Evolutionary conservation across 2,888 invertebrate genomes (phyloP).

Genomic region (Caenorhabditis sp.): DNA sequence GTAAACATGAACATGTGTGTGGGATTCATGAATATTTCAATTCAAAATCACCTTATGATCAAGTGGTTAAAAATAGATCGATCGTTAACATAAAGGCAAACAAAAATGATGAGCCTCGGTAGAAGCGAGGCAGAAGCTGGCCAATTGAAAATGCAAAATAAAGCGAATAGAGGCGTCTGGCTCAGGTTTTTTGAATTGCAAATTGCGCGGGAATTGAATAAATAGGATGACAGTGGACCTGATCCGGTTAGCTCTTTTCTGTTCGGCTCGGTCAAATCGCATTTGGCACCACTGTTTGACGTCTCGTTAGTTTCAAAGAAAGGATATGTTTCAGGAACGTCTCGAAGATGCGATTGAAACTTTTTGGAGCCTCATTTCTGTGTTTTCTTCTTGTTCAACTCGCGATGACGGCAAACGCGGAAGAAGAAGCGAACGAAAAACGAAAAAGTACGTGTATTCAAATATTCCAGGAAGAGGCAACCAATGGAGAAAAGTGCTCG

Average conservation of each 20-base stretch:
- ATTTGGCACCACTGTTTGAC: not conserved
- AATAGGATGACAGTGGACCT: conserved; percentile 33
- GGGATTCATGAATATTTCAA: conserved; percentile 39
- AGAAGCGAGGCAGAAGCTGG: conserved; percentile 1
- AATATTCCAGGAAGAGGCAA: not conserved
- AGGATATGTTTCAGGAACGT: conserved; percentile 11
- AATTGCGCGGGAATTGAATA: conserved; percentile 40
- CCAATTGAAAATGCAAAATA: conserved; percentile 11
- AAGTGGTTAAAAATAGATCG: conserved; percentile 30
- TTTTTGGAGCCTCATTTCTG: conserved; percentile 3
- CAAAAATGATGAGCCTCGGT: conserved; percentile 15
- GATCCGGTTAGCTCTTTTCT: conserved; percentile 31
- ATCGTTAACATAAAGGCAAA: conserved; percentile 47
- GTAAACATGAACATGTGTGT: no score
- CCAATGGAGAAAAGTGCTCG: conserved; percentile 7
- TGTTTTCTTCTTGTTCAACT: conserved; percentile 18
- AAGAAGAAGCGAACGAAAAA: conserved; percentile 2
- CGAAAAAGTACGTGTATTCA: conserved; percentile 19
- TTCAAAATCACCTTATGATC: conserved; percentile 1
- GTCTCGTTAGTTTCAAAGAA: not conserved
- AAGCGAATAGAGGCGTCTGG: conserved; percentile 12
- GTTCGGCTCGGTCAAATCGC: not conserved
- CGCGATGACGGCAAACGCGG: not conserved
- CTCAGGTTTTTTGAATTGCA: conserved; percentile 49
- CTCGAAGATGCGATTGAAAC: conserved; percentile 22